These are phyloP conservation scores for Mya arenaria DNA, from an alignment of 1,140 invertebrate genomes.

Conservation along the genomic window DNA sequence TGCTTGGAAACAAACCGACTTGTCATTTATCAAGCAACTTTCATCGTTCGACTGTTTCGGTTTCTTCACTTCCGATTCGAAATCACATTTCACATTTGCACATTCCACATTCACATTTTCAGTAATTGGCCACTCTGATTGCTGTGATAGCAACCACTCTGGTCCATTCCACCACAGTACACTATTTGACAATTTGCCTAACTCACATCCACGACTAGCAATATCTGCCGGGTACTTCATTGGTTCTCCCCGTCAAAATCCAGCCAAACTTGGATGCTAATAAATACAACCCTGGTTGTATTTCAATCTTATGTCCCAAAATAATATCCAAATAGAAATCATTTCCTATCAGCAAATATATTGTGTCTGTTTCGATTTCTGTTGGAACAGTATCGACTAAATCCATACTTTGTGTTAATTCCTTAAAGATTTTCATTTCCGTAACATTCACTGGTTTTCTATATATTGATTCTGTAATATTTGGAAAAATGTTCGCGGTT, in stretches of 20 bases:
- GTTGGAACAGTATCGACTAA: neutral
- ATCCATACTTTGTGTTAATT: neutral
- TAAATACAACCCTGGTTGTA: slow-evolving; percentile 31
- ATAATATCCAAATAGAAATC: slow-evolving; percentile 41
- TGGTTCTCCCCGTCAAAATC: slow-evolving; percentile 32
- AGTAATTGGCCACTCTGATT: neutral
- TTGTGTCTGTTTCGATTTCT: neutral
- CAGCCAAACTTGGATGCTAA: slow-evolving; percentile 44
- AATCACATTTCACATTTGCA: neutral
- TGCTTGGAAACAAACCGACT: too few relatives aligned
- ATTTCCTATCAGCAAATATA: slow-evolving; percentile 5
- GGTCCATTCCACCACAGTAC: neutral
- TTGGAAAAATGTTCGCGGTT: slow-evolving; percentile 1
- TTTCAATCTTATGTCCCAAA: slow-evolving; percentile 21
- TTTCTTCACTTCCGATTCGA: neutral
- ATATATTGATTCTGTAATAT: neutral
- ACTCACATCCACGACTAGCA: neutral
- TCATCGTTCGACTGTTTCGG: too few relatives aligned
- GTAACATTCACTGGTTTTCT: neutral
- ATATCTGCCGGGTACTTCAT: neutral
- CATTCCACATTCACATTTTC: neutral
- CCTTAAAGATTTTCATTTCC: neutral
- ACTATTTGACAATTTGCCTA: neutral
- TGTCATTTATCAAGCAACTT: too few relatives aligned
- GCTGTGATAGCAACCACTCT: neutral